phyloP scores from a whole-genome alignment of 2,797 vertebrate species.

The Pagetopsis macropterus region DNA sequence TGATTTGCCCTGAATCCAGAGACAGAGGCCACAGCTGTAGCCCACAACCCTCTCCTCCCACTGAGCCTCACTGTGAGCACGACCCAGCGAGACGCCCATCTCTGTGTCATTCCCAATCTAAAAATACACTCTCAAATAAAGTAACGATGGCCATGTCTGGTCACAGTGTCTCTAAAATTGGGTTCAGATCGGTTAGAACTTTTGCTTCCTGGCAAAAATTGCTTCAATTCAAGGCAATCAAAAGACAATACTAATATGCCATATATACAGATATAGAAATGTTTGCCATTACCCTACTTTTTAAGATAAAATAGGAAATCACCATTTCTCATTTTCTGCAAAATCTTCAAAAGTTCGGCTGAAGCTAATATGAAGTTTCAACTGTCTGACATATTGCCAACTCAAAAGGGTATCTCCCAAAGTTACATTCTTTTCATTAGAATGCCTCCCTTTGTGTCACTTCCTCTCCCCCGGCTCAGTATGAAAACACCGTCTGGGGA shows the following conservation, averaged over 20 bases:
- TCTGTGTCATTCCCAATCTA: constrained; percentile 41
- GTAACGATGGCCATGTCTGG: constrained; percentile 14
- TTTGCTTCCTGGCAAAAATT: not conserved
- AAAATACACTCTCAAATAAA: constrained; percentile 42
- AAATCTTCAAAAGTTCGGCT: not conserved
- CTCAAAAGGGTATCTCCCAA: not conserved
- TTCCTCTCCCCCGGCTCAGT: constrained; percentile 1
- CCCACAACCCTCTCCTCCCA: constrained; percentile 51
- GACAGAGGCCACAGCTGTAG: constrained; percentile 72
- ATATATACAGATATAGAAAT: no score
- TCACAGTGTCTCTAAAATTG: not conserved
- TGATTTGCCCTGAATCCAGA: constrained; percentile 68
- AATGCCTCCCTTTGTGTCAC: not conserved
- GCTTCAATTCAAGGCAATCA: not conserved
- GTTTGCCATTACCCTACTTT: not conserved
- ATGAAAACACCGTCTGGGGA: constrained; percentile 1
- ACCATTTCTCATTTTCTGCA: not conserved
- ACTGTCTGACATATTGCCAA: not conserved
- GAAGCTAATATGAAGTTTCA: not conserved
- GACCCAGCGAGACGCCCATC: constrained; percentile 38
- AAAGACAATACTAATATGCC: not conserved
- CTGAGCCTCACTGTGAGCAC: constrained; percentile 36
- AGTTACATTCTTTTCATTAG: not conserved
- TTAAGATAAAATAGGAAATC: not conserved
- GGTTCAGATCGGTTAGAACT: constrained; percentile 8